These are phyloP conservation scores for Tinamus guttatus DNA, from an alignment of 2,113 vertebrate species.

Conservation along the genomic window DNA sequence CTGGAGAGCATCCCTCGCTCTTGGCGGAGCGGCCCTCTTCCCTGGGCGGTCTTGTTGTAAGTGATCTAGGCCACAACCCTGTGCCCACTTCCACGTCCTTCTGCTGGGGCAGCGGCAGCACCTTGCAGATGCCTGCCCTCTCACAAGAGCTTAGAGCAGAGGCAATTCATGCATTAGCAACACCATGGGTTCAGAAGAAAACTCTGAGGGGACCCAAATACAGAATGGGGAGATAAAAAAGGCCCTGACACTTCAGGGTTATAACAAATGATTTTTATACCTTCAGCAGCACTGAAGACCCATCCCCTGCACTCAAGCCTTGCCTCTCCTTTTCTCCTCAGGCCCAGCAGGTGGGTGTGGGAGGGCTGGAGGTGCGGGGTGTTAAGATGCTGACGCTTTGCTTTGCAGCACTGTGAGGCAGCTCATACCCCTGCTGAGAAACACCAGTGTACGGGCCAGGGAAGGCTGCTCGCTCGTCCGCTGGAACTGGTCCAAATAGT, in stretches of 20 bases:
- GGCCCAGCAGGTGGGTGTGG: background rate
- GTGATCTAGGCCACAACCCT: background rate
- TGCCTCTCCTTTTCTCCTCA: background rate
- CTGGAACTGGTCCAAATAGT: background rate
- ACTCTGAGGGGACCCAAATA: background rate
- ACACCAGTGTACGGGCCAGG: background rate
- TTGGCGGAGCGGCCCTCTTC: background rate
- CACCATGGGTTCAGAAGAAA: background rate
- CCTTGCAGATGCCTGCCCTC: background rate
- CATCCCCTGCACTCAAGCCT: background rate
- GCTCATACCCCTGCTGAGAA: background rate
- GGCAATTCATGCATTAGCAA: background rate
- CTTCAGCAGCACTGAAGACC: background rate
- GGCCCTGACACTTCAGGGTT: background rate
- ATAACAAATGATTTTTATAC: background rate
- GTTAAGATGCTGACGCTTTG: rapidly evolving
- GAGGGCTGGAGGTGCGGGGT: background rate
- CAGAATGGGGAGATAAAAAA: background rate
- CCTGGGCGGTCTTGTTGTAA: background rate
- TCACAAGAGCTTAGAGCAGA: background rate
- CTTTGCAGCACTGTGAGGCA: rapidly evolving
- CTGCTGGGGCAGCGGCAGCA: background rate
- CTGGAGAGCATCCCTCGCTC: background rate
- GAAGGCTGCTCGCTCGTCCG: background rate
- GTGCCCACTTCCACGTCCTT: background rate